Evolutionary conservation across 2,888 invertebrate species (phyloP).

Genomic region (Bembecia ichneumoniformis): DNA sequence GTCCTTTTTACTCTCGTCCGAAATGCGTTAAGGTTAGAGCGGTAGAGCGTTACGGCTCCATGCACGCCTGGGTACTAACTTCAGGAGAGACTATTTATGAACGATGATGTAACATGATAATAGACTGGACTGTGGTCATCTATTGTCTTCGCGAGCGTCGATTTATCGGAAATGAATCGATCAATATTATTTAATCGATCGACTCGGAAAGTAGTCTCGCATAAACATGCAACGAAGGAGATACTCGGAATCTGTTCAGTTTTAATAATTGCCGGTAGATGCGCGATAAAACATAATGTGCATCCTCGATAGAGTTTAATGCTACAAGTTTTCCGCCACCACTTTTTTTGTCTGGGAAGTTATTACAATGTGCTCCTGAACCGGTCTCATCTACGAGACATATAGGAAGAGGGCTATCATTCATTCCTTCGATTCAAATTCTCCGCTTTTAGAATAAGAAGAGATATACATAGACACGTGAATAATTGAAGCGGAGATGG

Average conservation of each 20-base stretch:
- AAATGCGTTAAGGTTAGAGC: conserved; percentile 39
- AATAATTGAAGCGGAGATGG: conserved; percentile 36
- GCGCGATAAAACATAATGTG: background rate
- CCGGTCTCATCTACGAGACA: conserved; percentile 30
- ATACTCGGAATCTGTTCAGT: conserved; percentile 21
- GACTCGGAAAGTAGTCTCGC: too few relatives aligned
- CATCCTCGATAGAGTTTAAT: background rate
- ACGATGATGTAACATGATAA: conserved; percentile 57
- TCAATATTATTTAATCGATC: conserved; percentile 1
- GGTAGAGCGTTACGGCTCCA: conserved; percentile 53
- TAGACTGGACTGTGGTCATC: conserved; percentile 28
- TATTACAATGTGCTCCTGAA: conserved; percentile 39
- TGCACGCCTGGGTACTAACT: conserved; percentile 53
- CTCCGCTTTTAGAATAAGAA: conserved; percentile 27
- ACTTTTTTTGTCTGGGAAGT: conserved; percentile 44
- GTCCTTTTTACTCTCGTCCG: conserved; percentile 58
- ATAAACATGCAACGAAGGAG: conserved; percentile 17
- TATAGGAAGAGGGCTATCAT: conserved; percentile 36
- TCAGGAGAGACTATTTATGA: conserved; percentile 67
- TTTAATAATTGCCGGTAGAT: background rate
- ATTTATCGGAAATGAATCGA: conserved; percentile 22
- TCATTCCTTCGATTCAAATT: conserved; percentile 22
- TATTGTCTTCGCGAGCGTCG: conserved; percentile 4
- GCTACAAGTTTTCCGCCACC: conserved; percentile 14
- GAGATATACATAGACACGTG: conserved; percentile 19